Evolutionary conservation across 2,888 invertebrate genomes (phyloP).

Genomic region (Andrena trimmerana): DNA sequence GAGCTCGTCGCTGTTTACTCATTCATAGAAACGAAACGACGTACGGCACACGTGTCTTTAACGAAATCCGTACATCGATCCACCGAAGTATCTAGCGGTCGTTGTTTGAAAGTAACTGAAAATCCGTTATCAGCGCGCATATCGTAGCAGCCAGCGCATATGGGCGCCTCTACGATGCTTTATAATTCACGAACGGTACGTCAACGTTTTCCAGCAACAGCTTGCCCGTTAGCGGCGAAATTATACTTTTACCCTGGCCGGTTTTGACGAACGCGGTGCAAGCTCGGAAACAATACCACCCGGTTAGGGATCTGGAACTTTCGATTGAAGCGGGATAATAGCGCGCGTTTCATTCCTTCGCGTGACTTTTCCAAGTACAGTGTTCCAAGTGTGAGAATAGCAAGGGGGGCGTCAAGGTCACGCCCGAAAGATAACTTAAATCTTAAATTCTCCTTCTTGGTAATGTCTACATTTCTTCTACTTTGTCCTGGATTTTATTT

Average conservation of each 20-base stretch:
- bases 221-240: background rate
- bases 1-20: constrained; percentile 3
- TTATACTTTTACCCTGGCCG: background rate
- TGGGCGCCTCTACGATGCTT: constrained; percentile 12
- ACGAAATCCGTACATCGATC: constrained; percentile 9
- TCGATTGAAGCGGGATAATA: no score
- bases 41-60: constrained; percentile 31
- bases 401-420: no score
- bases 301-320: no score
- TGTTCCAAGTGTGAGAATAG: no score
- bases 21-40: background rate
- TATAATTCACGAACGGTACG: constrained; percentile 43
- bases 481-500: no score
- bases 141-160: background rate
- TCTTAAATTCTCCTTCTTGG: no score
- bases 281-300: background rate
- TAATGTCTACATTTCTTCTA: no score
- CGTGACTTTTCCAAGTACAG: no score
- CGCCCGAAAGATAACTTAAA: no score
- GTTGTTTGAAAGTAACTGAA: constrained; percentile 24
- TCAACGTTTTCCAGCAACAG: constrained; percentile 23
- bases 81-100: background rate
- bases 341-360: no score
- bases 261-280: background rate
- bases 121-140: constrained; percentile 24